These are phyloP conservation scores for Metalampra italica DNA, from an alignment of 2,888 invertebrate genomes.

Conservation along the genomic window DNA sequence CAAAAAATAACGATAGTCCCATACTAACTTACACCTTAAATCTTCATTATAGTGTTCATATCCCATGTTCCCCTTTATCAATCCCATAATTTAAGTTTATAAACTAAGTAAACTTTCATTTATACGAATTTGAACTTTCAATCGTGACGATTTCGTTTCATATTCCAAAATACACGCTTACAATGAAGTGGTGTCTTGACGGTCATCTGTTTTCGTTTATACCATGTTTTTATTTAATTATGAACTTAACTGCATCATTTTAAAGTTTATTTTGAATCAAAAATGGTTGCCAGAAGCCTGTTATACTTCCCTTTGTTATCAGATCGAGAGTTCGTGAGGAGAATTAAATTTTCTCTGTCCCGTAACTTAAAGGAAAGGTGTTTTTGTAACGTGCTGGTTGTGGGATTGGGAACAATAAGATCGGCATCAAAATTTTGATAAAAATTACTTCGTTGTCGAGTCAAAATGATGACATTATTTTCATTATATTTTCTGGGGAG, in stretches of 20 bases:
- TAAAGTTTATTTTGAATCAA: slow-evolving; percentile 1
- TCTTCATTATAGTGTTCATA: slow-evolving; percentile 15
- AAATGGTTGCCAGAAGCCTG: slow-evolving; percentile 18
- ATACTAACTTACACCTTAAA: slow-evolving; percentile 12
- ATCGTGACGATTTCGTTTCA: neutral
- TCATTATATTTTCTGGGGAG: neutral
- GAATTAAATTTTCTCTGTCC: slow-evolving; percentile 34
- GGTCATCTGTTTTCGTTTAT: slow-evolving; percentile 7
- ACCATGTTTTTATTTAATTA: slow-evolving; percentile 6
- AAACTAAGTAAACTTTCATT: neutral
- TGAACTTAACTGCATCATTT: neutral
- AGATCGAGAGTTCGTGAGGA: slow-evolving; percentile 30
- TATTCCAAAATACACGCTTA: neutral
- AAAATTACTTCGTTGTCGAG: neutral
- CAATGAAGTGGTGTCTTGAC: neutral
- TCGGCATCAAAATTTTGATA: slow-evolving; percentile 2
- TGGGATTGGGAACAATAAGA: slow-evolving; percentile 35
- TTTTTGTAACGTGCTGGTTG: slow-evolving; percentile 31
- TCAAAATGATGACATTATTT: too few species aligned
- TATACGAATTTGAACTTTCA: slow-evolving; percentile 2
- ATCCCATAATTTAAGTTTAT: neutral
- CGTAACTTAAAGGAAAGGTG: slow-evolving; percentile 33
- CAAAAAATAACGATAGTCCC: slow-evolving; percentile 7
- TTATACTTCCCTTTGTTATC: slow-evolving; percentile 45
- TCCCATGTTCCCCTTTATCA: slow-evolving; percentile 3